Evolutionary conservation across 2,888 invertebrate genomes (phyloP).

Genomic region (Arenicola marina): DNA sequence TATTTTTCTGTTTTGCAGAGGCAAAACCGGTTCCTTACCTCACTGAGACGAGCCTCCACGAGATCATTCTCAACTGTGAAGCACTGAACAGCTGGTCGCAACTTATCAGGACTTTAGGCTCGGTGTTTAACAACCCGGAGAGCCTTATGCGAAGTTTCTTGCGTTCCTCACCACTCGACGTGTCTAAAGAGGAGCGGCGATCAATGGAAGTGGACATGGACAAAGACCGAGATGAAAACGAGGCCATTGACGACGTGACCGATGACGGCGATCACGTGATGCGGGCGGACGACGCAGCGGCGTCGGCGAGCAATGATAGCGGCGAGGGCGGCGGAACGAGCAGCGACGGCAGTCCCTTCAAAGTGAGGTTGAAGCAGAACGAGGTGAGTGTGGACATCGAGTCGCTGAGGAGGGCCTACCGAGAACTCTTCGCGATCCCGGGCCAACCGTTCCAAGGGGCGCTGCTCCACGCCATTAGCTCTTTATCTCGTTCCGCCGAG

Average conservation of each 20-base stretch:
- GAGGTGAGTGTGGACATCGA: constrained; percentile 53
- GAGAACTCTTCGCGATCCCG: constrained; percentile 63
- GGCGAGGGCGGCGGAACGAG: neutral
- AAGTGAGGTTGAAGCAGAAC: constrained; percentile 24
- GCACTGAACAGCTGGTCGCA: constrained; percentile 72
- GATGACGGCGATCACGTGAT: constrained; percentile 7
- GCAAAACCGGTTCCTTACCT: too few species aligned
- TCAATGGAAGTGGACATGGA: constrained; percentile 79
- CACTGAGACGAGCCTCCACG: constrained; percentile 76
- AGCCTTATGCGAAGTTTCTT: constrained; percentile 77
- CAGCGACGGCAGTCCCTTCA: neutral
- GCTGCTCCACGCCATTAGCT: constrained; percentile 75
- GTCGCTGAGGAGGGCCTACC: constrained; percentile 74
- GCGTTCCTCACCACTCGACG: constrained; percentile 39
- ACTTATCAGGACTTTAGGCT: constrained; percentile 76
- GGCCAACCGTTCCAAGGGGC: constrained; percentile 68
- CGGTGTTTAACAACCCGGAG: constrained; percentile 74
- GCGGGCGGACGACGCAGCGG: constrained; percentile 3
- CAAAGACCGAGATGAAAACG: constrained; percentile 76
- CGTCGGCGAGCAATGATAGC: neutral
- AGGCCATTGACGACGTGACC: constrained; percentile 11
- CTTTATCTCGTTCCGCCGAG: constrained; percentile 74
- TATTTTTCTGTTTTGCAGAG: too few species aligned
- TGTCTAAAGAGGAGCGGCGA: constrained; percentile 72
- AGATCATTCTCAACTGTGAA: constrained; percentile 77